These are phyloP conservation scores for Anolis carolinensis DNA, from an alignment of 2,113 vertebrate species.

Conservation along the genomic window DNA sequence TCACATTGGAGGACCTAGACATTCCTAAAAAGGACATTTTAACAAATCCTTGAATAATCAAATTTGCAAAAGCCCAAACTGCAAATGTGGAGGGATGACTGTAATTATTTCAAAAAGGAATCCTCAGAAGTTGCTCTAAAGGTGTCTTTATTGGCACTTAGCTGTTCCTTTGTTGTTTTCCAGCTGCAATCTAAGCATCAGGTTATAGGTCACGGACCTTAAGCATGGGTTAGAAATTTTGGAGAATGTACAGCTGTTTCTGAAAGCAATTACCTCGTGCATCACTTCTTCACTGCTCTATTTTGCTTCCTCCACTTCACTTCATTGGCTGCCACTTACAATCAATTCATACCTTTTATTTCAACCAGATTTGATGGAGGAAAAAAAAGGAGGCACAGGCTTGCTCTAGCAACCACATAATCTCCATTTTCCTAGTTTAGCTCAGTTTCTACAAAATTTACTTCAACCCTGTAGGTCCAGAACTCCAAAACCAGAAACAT, in stretches of 20 bases:
- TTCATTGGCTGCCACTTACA: background rate
- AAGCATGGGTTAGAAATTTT: background rate
- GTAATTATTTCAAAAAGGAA: conserved; percentile 13
- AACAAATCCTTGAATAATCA: too few relatives aligned
- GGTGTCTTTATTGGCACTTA: background rate
- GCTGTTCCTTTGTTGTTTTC: background rate
- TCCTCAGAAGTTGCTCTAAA: background rate
- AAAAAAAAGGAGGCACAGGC: background rate
- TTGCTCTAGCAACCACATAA: background rate
- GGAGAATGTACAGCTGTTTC: background rate
- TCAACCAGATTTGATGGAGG: background rate
- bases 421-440: background rate
- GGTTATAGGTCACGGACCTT: background rate
- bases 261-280: background rate
- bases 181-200: background rate
- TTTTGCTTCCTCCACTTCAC: background rate
- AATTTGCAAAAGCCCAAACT: too few relatives aligned
- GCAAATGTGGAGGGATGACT: too few relatives aligned
- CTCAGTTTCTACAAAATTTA: background rate
- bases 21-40: too few relatives aligned
- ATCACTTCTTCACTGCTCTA: background rate
- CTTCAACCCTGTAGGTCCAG: background rate
- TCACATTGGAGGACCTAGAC: too few relatives aligned
- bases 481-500: background rate
- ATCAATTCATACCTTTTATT: too few relatives aligned